Evolutionary conservation across 2,113 vertebrate genomes (phyloP), one percentile per base, ranked within the genome.

Genomic region (Seriola quinqueradiata): DNA sequence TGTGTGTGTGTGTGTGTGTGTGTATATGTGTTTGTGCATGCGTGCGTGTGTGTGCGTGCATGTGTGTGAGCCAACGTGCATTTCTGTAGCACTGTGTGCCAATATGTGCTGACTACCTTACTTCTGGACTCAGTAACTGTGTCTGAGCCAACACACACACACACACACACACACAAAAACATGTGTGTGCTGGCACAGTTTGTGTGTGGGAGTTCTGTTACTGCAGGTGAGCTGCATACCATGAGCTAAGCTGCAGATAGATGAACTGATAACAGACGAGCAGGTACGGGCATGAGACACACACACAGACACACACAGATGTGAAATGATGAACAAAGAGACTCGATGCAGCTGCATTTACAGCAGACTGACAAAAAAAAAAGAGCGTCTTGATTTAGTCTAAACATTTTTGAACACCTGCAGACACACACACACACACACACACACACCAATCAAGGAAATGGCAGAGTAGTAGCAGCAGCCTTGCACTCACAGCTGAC

Each of bases 181-280:
- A 52, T 38, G 44, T 46, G 66, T 69, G 74, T 66, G 69, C 23
- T 80, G 86, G 85, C 70, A 76, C 32, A 67, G 71, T 65, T 64
- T 63, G 70, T 75, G 77, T 74, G 69, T 83, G 77, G 70, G 70
- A 69, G 74, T 82, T 75, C 11, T 77, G 64, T 71, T 83, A 80
- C 82, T 86, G 80, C 81, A 87, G 85, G 90, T 92, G 87, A 90
- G 87, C 74, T 75, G 81, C 91, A 92, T 90, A 91, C 85, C 85
- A 76, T 16, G 23, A 79, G 42, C 63, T 73, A 61, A 74, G 77
- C 72, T 74, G 70, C 14, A 83, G 87, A 87, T 59, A 65, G 76
- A 89, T 75, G 64, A 32, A 65, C 69, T 79, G 90, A 90, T 90
- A 93, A 83, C 66, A 89, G 84, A 80, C 70, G n/a, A 63, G 80